Conservation (phyloP, 2,888 invertebrate genomes). For the Therioaphis trifolii region DNA sequence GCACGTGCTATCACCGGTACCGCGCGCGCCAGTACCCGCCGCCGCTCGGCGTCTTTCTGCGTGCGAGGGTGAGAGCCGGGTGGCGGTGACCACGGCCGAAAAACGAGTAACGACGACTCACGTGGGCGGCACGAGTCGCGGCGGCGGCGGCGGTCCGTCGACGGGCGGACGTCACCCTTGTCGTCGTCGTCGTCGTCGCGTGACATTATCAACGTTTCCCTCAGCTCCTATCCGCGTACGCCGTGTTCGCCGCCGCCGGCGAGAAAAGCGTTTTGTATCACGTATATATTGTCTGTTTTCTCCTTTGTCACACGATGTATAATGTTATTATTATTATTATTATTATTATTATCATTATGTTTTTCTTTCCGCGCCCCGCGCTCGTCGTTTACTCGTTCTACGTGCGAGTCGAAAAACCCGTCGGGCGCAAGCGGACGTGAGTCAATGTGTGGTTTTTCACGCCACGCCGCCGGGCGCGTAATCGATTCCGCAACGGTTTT, state of each 20-base stretch:
- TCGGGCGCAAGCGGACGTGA: constrained; percentile 34
- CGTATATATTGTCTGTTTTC: too few species aligned
- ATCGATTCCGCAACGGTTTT: constrained; percentile 58
- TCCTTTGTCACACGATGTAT: neutral
- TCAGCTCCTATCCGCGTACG: neutral
- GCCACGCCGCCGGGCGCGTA: neutral
- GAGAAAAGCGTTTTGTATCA: neutral
- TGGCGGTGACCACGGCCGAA: constrained; percentile 1
- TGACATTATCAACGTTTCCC: neutral
- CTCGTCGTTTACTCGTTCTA: neutral
- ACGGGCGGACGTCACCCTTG: constrained; percentile 41
- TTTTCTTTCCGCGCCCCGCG: neutral
- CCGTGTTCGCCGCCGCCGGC: neutral
- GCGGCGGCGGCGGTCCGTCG: constrained; percentile 24
- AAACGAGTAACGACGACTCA: constrained; percentile 56
- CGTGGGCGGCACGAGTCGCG: constrained; percentile 62
- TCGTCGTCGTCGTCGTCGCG: neutral
- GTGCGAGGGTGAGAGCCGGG: neutral
- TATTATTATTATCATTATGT: neutral
- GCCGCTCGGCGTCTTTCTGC: neutral
- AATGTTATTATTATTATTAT: constrained; percentile 5
- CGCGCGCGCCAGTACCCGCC: constrained; percentile 13
- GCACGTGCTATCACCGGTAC: constrained; percentile 50
- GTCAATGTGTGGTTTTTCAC: constrained; percentile 51
- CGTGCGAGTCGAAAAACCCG: constrained; percentile 49